phyloP scores from a whole-genome alignment of 2,113 vertebrate genomes.

The Lasiurus cinereus region DNA sequence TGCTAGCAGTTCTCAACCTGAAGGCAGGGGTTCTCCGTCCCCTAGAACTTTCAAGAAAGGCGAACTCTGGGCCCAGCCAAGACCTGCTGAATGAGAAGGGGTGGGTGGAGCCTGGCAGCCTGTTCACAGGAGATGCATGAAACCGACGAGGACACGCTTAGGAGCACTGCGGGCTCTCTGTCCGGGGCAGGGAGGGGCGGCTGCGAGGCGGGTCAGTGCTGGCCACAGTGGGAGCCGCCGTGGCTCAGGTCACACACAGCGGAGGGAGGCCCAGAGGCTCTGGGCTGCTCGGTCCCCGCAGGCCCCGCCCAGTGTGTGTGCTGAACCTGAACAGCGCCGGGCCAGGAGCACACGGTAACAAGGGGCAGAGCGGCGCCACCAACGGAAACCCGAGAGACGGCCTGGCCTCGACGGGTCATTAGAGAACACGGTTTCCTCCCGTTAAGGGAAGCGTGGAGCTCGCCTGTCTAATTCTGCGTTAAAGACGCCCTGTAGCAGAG shows the following conservation, averaged over 20 bases:
- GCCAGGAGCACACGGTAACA: no score
- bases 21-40: background rate
- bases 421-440: background rate
- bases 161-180: background rate
- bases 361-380: fast-evolving
- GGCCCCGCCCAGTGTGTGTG: no score
- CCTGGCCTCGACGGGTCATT: background rate
- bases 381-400: background rate
- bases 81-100: background rate
- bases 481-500: background rate
- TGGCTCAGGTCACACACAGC: fast-evolving
- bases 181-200: fast-evolving
- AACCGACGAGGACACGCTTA: fast-evolving
- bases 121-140: fast-evolving
- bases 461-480: background rate
- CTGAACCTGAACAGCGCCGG: fast-evolving
- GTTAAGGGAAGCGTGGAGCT: background rate
- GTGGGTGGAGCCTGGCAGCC: fast-evolving
- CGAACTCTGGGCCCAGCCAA: background rate
- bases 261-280: background rate
- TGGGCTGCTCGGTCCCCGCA: no score
- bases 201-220: background rate
- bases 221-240: no score
- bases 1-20: no score
- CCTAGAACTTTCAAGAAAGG: background rate